Evolutionary conservation across 2,113 vertebrate genomes (phyloP), one percentile per base, ranked within the genome.

Genomic region (Megaceryle maxima): DNA sequence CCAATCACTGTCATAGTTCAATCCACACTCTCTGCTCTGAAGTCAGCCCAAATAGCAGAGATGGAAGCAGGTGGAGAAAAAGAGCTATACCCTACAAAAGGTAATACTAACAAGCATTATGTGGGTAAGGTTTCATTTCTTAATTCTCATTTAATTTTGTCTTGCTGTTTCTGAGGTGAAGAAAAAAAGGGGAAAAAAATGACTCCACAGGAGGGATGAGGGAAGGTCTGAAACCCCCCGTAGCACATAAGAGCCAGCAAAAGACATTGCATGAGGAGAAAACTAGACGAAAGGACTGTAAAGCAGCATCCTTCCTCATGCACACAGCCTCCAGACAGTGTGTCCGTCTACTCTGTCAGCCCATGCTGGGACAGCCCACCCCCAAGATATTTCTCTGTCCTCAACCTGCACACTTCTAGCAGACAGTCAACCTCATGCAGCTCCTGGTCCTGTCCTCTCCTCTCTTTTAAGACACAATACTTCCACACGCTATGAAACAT

Each of bases 101-200:
- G 6, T 76, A 44, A 29, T 6, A 29, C 25, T 28, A 95, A 19
- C 13, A 59, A 82, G 44, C 2, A 12, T 83, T 62, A 31, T 0
- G 2, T 14, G 12, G 25, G 5, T 53, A 11, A 31, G 3, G 1
- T 13, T 13, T 5, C 0, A 59, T 43, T 88, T 70, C 28, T 15
- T 21, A 68, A 75, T 46, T 63, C 25, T 28, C 3, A 2, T 68
- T 87, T 64, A 43, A 59, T 84, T 84, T 75, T 56, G 26, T 28
- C 74, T 48, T 68, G 20, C 19, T 66, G 39, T 29, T 82, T 50
- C 11, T 28, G 3, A 67, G 29, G 20, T 14, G 75, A 75, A 66
- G 9, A 20, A 62, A 73, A 88, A 50, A 29, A 14, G 13, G 35
- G 8, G 8, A 2, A 17, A 15, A 16, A 43, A 55, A 11, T 18